These are phyloP conservation scores for Hyphantria cunea DNA, from an alignment of 1,140 invertebrate species.

Conservation along the genomic window DNA sequence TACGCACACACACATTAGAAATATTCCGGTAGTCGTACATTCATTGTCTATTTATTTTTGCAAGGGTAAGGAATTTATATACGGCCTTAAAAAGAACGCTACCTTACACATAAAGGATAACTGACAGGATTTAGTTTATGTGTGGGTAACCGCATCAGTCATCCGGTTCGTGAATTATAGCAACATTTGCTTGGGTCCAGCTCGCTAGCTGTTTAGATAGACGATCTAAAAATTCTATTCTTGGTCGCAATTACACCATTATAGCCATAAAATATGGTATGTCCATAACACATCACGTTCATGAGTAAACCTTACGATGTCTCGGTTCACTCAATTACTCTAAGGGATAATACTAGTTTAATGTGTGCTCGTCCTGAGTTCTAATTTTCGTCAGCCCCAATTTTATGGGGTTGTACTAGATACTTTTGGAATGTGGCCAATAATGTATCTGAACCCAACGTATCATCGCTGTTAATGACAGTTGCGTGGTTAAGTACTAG, in stretches of 20 bases:
- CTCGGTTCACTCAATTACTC: conserved; percentile 4
- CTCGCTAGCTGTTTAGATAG: not conserved
- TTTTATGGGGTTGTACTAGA: not conserved
- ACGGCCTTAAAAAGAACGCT: conserved; percentile 46
- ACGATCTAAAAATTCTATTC: not conserved
- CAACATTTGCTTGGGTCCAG: conserved; percentile 38
- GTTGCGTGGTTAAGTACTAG: too few relatives aligned
- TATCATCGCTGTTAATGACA: too few relatives aligned
- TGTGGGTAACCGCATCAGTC: conserved; percentile 51
- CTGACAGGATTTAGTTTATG: conserved; percentile 49
- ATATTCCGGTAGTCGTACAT: conserved; percentile 25
- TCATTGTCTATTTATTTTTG: conserved; percentile 25
- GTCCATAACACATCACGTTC: not conserved
- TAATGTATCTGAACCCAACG: too few relatives aligned
- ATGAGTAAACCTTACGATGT: conserved; percentile 14
- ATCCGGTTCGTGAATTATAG: conserved; percentile 51
- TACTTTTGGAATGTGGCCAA: not conserved
- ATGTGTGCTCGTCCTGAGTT: not conserved
- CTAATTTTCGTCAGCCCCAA: not conserved
- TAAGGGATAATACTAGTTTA: not conserved
- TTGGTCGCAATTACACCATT: not conserved
- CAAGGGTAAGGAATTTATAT: conserved; percentile 7
- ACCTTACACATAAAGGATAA: conserved; percentile 42
- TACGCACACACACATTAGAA: conserved; percentile 12
- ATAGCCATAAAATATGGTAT: conserved; percentile 3